These are phyloP conservation scores for Graphium colonna DNA, from an alignment of 2,888 invertebrate genomes.

Conservation along the genomic window DNA sequence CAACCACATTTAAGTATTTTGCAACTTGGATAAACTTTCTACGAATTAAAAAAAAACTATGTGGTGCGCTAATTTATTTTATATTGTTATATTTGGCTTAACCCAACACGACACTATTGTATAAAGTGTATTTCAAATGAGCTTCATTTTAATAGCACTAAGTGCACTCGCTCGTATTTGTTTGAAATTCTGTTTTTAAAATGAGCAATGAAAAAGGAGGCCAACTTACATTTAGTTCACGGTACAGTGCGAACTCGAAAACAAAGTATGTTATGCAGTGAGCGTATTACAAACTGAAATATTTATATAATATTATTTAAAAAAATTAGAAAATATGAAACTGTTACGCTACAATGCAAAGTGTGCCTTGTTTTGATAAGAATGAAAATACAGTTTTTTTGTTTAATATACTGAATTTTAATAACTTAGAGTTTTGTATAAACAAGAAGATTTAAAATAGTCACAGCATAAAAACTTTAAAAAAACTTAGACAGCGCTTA, in stretches of 20 bases:
- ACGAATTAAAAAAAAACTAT: neutral
- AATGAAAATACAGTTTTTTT: too few species aligned
- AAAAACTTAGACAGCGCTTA: too few species aligned
- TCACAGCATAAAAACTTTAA: too few species aligned
- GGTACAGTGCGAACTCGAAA: neutral
- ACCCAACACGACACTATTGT: constrained; percentile 2
- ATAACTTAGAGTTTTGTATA: too few species aligned
- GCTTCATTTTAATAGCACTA: constrained; percentile 16
- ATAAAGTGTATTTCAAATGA: constrained; percentile 15
- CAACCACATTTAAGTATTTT: neutral
- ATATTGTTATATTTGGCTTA: neutral
- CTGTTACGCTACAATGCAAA: too few species aligned
- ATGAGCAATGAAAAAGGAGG: constrained; percentile 11
- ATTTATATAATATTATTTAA: too few species aligned
- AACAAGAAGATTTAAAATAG: too few species aligned
- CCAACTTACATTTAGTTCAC: constrained; percentile 11
- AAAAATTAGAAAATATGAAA: too few species aligned
- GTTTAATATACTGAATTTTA: too few species aligned
- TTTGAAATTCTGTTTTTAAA: constrained; percentile 17
- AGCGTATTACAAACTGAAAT: neutral
- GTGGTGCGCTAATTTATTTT: neutral
- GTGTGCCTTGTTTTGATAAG: too few species aligned
- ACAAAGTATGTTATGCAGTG: neutral
- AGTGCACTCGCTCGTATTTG: constrained; percentile 16
- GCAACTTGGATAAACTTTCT: too few species aligned